phyloP scores from a whole-genome alignment of 2,888 invertebrate genomes.

The Acleris laterana region DNA sequence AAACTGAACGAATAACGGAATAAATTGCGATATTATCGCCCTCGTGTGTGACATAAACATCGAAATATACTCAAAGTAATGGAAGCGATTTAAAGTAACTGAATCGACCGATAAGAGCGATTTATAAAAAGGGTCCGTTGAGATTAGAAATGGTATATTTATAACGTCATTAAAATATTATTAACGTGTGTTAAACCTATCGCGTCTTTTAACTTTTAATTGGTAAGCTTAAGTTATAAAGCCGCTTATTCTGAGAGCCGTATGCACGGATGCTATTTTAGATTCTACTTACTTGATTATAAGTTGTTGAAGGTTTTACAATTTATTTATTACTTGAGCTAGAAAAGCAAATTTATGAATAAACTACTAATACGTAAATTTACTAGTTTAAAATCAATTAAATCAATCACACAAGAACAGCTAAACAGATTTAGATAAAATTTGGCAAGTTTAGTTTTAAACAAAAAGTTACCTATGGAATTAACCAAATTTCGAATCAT shows the following conservation, averaged over 20 bases:
- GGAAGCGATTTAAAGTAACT: constrained; percentile 77
- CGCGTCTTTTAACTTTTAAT: constrained; percentile 30
- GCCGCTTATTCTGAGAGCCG: constrained; percentile 28
- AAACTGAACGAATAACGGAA: constrained; percentile 74
- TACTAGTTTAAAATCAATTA: too few species aligned
- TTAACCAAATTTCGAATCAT: too few species aligned
- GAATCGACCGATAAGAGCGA: constrained; percentile 56
- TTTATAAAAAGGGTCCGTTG: constrained; percentile 30
- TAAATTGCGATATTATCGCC: constrained; percentile 80
- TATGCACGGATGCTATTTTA: constrained; percentile 24
- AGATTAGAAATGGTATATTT: constrained; percentile 31
- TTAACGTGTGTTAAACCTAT: constrained; percentile 29
- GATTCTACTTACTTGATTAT: constrained; percentile 5
- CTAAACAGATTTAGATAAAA: too few species aligned
- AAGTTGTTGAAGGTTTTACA: too few species aligned
- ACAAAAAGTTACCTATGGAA: too few species aligned
- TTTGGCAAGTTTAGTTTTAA: too few species aligned
- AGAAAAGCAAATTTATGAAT: too few species aligned
- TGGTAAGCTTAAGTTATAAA: constrained; percentile 25
- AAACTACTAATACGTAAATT: too few species aligned
- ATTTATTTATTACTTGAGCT: too few species aligned
- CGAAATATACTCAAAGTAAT: constrained; percentile 82
- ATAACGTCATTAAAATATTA: constrained; percentile 33
- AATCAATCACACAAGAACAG: too few species aligned
- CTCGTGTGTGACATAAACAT: constrained; percentile 79